phyloP scores from a whole-genome alignment of 2,888 invertebrate species.

The Nymphalis c-album region DNA sequence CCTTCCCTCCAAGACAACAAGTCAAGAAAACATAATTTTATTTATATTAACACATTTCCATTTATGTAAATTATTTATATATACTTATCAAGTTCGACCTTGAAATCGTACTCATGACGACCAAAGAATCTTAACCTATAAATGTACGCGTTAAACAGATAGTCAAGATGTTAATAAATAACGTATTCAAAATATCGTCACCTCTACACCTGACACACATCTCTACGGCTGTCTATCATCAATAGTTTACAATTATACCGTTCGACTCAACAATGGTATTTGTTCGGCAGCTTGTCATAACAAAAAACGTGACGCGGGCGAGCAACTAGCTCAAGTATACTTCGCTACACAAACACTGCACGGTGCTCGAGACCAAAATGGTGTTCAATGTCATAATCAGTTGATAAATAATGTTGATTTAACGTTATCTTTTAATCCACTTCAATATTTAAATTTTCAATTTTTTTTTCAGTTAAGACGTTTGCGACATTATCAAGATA shows the following conservation, averaged over 20 bases:
- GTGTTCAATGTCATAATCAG: constrained; percentile 35
- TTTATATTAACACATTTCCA: too few species aligned
- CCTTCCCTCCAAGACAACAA: too few species aligned
- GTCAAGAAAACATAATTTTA: too few species aligned
- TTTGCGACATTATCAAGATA: not conserved
- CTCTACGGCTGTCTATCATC: constrained; percentile 49
- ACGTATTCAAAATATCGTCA: constrained; percentile 13
- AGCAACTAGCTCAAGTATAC: constrained; percentile 60
- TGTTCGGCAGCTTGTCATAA: constrained; percentile 69
- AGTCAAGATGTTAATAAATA: constrained; percentile 1
- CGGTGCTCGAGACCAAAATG: constrained; percentile 46
- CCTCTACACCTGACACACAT: constrained; percentile 25
- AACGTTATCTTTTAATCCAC: constrained; percentile 23
- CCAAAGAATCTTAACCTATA: too few species aligned
- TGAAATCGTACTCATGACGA: too few species aligned
- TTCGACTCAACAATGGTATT: constrained; percentile 55
- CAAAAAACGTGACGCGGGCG: constrained; percentile 60
- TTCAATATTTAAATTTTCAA: not conserved
- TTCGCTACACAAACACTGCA: constrained; percentile 59
- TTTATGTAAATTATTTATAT: too few species aligned
- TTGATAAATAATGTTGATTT: constrained; percentile 23
- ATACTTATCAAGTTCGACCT: too few species aligned
- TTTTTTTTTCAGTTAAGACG: not conserved
- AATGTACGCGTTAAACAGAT: too few species aligned
- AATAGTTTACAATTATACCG: constrained; percentile 57